Base-by-base conservation (phyloP, 1,140 invertebrate genomes). In the Scaptomyza montana region DNA sequence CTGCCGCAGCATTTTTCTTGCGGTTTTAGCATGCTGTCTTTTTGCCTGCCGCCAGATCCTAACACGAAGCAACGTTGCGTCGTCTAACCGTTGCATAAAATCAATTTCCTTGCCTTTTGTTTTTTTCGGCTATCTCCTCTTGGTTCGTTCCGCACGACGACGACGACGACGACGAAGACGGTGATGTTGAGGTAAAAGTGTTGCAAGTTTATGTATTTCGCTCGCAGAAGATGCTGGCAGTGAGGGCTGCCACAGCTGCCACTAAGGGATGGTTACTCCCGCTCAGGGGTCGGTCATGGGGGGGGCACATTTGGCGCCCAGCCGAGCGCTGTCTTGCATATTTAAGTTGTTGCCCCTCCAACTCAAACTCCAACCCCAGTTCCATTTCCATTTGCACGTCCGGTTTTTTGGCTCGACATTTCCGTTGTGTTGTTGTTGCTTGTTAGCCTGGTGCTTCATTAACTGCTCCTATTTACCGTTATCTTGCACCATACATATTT, bases 311-410 rank as follows among this genome's bases (percentile, higher is more conserved):
- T 86, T 86, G 82, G 82, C 82, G 74, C 81, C 74, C 81, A 80
- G 51, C 59, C 69, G 81, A 25, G 82, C 82, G 75, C 63, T 55
- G 82, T 87, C 82, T 87, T 87, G 82, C 82, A 87, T 87, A 87
- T 82, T 87, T 87, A 87, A 87, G 82, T 87, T 80, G 57, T 25
- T 36, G 21, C 36, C 36, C 8, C 49, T 45, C 63, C n/a, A 28
- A 6, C 54, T 9, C 7, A 5, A 8, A 36, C 33, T 28, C 43
- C 1, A 7, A 28, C 25, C 33, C 25, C 10, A 8, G 8, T 1
- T 5, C 28, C 7, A 39, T 3, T 45, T n/a, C 36, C 49, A 10
- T 30, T 49, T 50, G 51, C 28, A 53, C 65, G 56, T 75, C 77
- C 70, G 76, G 60, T 47, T 68, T 49, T 59, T 55, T 59, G 59